These are phyloP conservation scores for Syrista parreyssii DNA, from an alignment of 2,888 invertebrate species.

Conservation along the genomic window DNA sequence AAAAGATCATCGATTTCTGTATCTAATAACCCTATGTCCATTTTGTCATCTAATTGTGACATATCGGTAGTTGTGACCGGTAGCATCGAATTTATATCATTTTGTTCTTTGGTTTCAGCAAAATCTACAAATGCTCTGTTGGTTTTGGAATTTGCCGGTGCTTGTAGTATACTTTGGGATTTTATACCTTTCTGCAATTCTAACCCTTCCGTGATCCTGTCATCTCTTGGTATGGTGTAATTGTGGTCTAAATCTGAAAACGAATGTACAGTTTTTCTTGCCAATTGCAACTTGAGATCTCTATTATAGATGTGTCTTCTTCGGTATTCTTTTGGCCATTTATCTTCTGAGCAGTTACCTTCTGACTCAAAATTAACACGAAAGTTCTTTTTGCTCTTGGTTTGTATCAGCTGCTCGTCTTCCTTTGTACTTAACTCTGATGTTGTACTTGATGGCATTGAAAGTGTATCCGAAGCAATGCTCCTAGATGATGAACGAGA, in stretches of 20 bases:
- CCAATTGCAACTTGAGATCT: not conserved
- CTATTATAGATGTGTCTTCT: not conserved
- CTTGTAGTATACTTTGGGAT: not conserved
- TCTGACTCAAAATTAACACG: not conserved
- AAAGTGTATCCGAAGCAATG: not conserved
- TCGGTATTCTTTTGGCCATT: not conserved
- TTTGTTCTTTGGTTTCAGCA: not conserved
- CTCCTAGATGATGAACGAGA: not conserved
- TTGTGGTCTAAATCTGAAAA: conserved; percentile 22
- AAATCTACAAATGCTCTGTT: not conserved
- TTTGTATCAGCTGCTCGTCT: not conserved
- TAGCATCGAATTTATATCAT: not conserved
- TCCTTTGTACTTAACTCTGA: not conserved
- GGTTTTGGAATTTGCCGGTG: not conserved
- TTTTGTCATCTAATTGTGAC: conserved; percentile 24
- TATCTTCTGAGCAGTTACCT: not conserved
- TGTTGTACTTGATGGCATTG: not conserved
- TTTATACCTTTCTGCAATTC: not conserved
- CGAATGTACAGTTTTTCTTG: not conserved
- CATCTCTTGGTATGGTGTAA: conserved; percentile 5
- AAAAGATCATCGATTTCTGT: conserved; percentile 39
- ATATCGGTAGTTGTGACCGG: conserved; percentile 3
- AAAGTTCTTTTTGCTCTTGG: not conserved
- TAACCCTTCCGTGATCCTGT: not conserved
- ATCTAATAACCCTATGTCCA: conserved; percentile 28